Percentiles rank a stretch among this genome's conserved stretches.
Evolutionary conservation across 2,797 vertebrate species (phyloP).

Genomic region (Myioborus melanocephalus): DNA sequence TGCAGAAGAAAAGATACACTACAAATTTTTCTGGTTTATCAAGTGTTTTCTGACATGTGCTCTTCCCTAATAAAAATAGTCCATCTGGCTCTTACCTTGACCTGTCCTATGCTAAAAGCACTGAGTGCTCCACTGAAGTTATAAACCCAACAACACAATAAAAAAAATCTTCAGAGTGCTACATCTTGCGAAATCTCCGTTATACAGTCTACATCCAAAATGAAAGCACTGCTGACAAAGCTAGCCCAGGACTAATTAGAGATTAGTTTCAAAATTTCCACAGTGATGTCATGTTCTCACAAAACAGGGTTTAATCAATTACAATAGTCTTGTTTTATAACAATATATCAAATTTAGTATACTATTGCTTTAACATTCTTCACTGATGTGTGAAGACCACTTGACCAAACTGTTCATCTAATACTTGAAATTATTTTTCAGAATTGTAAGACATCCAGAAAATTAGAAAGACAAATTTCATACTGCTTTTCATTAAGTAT

Average conservation of each 20-base stretch:
- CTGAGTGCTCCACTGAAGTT: background rate
- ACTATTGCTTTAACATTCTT: background rate
- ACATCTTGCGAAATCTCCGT: background rate
- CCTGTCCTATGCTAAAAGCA: background rate
- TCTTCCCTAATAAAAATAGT: background rate
- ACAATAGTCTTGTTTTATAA: background rate
- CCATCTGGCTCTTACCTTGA: background rate
- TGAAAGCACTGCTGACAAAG: background rate
- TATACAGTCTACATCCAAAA: background rate
- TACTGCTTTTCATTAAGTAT: background rate
- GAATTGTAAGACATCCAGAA: background rate
- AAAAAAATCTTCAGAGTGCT: background rate
- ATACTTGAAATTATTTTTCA: background rate
- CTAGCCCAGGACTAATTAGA: background rate
- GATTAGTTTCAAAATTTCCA: background rate
- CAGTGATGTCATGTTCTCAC: background rate
- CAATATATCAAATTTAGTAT: background rate
- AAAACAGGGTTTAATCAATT: background rate
- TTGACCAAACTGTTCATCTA: background rate
- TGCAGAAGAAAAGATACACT: background rate
- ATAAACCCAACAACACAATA: background rate
- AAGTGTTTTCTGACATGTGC: fast-evolving
- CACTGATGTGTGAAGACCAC: background rate
- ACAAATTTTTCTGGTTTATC: background rate
- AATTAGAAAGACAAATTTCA: background rate